These are phyloP conservation scores for Sakesphorus luctuosus DNA, from an alignment of 2,113 vertebrate genomes.

Conservation along the genomic window DNA sequence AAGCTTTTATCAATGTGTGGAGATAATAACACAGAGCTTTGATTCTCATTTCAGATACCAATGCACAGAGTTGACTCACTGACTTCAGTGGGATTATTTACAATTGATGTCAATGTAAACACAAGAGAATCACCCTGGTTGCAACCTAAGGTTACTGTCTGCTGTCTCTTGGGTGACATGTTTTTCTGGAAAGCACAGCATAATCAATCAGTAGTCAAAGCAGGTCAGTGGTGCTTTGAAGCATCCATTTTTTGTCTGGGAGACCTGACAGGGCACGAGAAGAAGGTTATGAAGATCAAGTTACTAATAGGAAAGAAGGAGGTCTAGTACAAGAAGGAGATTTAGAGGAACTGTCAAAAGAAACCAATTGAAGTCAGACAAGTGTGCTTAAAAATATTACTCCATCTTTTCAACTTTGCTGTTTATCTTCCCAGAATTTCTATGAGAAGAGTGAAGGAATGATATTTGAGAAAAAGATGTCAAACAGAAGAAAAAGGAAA, in stretches of 20 bases:
- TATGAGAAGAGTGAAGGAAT: neutral
- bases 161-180: neutral
- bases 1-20: neutral
- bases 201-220: neutral
- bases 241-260: neutral
- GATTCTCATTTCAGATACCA: conserved; percentile 13
- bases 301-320: neutral
- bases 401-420: neutral
- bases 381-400: neutral
- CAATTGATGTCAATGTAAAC: neutral
- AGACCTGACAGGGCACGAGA: neutral
- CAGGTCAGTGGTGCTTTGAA: neutral
- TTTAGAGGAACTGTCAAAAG: neutral
- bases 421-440: neutral
- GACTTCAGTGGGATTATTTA: conserved; percentile 11
- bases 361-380: neutral
- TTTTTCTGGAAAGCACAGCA: neutral
- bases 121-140: neutral
- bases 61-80: neutral
- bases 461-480: neutral
- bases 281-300: neutral
- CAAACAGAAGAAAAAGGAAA: neutral
- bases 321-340: neutral
- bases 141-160: neutral
- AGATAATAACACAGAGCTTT: neutral